These are phyloP conservation scores for Drosophila hydei DNA, from an alignment of 1,140 invertebrate species.

Conservation along the genomic window DNA sequence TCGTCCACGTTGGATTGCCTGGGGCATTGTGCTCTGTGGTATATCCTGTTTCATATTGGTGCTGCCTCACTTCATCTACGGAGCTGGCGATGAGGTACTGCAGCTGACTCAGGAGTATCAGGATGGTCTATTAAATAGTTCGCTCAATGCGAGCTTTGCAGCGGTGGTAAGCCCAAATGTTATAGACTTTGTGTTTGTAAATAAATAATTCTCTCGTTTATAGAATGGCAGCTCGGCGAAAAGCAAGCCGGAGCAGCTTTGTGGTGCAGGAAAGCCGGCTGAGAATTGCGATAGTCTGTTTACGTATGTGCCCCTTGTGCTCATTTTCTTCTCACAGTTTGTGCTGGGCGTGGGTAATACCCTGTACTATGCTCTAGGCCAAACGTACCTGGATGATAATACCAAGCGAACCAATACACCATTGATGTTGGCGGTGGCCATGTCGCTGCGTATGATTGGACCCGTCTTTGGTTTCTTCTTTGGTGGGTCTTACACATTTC, in stretches of 20 bases:
- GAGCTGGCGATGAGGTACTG: slow-evolving; percentile 86
- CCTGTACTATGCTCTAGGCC: slow-evolving; percentile 88
- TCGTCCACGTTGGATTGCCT: slow-evolving; percentile 88
- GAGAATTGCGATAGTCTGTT: slow-evolving; percentile 84
- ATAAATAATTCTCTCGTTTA: not conserved
- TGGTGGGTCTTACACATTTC: slow-evolving; percentile 41
- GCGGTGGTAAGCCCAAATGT: slow-evolving; percentile 41
- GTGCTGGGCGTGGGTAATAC: slow-evolving; percentile 89
- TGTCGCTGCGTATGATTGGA: slow-evolving; percentile 78
- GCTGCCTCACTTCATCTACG: slow-evolving; percentile 89
- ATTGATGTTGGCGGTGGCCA: slow-evolving; percentile 85
- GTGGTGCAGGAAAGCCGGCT: slow-evolving; percentile 44
- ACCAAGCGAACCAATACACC: slow-evolving; percentile 88
- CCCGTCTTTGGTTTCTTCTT: slow-evolving; percentile 79
- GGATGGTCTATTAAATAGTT: slow-evolving; percentile 36
- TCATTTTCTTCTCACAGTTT: slow-evolving; percentile 89
- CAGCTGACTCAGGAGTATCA: slow-evolving; percentile 84
- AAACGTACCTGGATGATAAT: slow-evolving; percentile 89
- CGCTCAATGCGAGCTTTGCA: slow-evolving; percentile 26
- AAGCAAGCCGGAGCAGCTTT: slow-evolving; percentile 59
- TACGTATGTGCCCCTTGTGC: slow-evolving; percentile 85
- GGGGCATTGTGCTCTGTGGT: slow-evolving; percentile 87
- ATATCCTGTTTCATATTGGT: slow-evolving; percentile 88
- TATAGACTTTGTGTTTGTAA: not conserved
- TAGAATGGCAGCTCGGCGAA: slow-evolving; percentile 43